Evolutionary conservation across 2,888 invertebrate genomes (phyloP).

Genomic region (Vesta saturnalis): DNA sequence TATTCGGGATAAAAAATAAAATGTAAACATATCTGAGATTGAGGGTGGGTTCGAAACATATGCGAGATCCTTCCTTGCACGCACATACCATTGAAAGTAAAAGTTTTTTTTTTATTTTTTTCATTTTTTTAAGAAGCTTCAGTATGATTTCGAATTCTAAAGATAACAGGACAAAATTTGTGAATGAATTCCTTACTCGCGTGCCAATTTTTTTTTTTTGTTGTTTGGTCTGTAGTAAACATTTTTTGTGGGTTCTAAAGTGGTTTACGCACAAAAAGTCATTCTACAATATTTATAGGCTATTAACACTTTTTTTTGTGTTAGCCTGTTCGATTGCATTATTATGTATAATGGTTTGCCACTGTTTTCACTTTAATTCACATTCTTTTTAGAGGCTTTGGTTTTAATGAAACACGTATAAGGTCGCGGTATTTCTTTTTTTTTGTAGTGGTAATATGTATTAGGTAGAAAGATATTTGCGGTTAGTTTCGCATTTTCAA

Average conservation of each 20-base stretch:
- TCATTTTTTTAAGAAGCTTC: not conserved
- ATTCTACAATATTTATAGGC: slow-evolving; percentile 40
- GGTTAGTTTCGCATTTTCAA: slow-evolving; percentile 24
- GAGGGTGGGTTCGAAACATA: slow-evolving; percentile 40
- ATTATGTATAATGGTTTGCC: slow-evolving; percentile 37
- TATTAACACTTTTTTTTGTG: slow-evolving; percentile 41
- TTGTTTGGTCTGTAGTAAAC: slow-evolving; percentile 35
- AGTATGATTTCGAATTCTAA: slow-evolving; percentile 15
- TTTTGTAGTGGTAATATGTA: slow-evolving; percentile 11
- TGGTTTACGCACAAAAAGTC: slow-evolving; percentile 41
- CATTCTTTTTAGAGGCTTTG: slow-evolving; percentile 23
- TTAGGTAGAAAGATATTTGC: slow-evolving; percentile 23
- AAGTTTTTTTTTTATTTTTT: slow-evolving; percentile 32
- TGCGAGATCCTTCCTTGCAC: slow-evolving; percentile 21
- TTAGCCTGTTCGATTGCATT: slow-evolving; percentile 38
- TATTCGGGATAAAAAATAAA: slow-evolving; percentile 38
- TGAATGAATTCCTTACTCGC: slow-evolving; percentile 37
- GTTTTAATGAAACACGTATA: slow-evolving; percentile 34
- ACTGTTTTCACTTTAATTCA: slow-evolving; percentile 34
- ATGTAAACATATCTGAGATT: slow-evolving; percentile 44
- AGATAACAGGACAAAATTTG: slow-evolving; percentile 24
- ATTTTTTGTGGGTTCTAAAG: slow-evolving; percentile 37
- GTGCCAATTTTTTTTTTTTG: slow-evolving; percentile 40
- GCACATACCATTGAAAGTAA: slow-evolving; percentile 37
- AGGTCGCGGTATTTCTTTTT: slow-evolving; percentile 33